A percentile compares a stretch with the other conserved stretches of the same genome.
phyloP scores from a whole-genome alignment of 2,113 vertebrate genomes.

The Scophthalmus maximus region DNA sequence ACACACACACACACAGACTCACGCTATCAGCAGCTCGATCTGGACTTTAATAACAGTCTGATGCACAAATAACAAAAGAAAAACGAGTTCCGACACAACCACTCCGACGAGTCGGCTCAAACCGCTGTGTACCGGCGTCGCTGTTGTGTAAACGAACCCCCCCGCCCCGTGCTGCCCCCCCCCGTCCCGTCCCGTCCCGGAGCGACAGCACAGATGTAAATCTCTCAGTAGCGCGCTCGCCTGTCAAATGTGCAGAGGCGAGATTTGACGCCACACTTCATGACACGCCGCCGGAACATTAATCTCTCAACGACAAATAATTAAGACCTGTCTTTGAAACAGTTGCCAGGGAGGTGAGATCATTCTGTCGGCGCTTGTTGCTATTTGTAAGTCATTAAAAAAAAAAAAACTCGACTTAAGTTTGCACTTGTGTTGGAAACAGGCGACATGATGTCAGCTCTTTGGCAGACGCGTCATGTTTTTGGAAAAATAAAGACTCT shows the following conservation, averaged over 20 bases:
- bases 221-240: neutral
- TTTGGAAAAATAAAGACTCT: neutral
- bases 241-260: neutral
- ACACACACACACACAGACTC: neutral
- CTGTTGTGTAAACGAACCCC: slow-evolving; percentile 39
- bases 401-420: too few relatives aligned
- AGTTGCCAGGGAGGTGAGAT: neutral
- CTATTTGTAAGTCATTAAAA: too few relatives aligned
- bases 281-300: neutral
- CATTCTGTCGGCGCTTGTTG: too few relatives aligned
- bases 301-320: too few relatives aligned
- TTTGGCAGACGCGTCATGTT: too few relatives aligned
- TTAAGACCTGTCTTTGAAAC: neutral
- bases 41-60: neutral
- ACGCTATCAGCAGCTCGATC: neutral
- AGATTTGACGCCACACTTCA: neutral
- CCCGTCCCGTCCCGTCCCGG: too few relatives aligned
- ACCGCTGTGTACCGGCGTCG: neutral
- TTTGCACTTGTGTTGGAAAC: neutral
- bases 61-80: slow-evolving; percentile 6
- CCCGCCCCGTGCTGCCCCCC: too few relatives aligned
- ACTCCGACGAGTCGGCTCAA: slow-evolving; percentile 4
- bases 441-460: neutral
- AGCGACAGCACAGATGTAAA: slow-evolving; percentile 2
- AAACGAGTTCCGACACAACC: slow-evolving; percentile 15